Conservation (phyloP, 1,140 invertebrate genomes). For the Drosophila lini region DNA sequence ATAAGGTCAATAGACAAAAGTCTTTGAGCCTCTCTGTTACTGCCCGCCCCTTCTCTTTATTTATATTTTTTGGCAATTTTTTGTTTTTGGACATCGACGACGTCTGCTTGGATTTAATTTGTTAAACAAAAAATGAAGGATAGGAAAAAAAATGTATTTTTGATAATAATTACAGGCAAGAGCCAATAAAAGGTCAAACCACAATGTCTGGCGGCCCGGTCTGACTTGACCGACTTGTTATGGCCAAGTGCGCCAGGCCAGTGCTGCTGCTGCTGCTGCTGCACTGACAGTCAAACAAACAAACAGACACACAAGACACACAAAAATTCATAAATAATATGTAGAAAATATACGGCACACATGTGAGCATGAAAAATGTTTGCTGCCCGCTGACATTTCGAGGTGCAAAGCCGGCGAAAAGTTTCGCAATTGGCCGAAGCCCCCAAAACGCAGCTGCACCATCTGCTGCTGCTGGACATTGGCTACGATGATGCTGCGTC, state of each 20-base stretch:
- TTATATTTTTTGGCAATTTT: constrained; percentile 61
- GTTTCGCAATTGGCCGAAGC: constrained; percentile 61
- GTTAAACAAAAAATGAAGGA: constrained; percentile 60
- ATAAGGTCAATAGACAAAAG: constrained; percentile 67
- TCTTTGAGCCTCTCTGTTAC: constrained; percentile 21
- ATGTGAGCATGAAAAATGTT: constrained; percentile 64
- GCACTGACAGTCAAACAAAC: constrained; percentile 25
- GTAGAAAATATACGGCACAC: constrained; percentile 49
- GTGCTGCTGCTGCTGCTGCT: constrained; percentile 29
- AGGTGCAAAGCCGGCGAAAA: constrained; percentile 67
- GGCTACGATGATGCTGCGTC: constrained; percentile 23
- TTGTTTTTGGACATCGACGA: constrained; percentile 32
- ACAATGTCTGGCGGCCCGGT: constrained; percentile 68
- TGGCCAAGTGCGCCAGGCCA: constrained; percentile 70
- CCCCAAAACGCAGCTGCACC: constrained; percentile 23
- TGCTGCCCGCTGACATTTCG: constrained; percentile 74
- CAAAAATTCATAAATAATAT: constrained; percentile 80
- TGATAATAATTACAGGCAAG: constrained; percentile 73
- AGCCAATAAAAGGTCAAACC: constrained; percentile 78
- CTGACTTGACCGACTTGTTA: constrained; percentile 79
- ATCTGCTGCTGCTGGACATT: not conserved
- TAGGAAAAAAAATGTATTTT: constrained; percentile 68
- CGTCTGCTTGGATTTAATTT: constrained; percentile 74
- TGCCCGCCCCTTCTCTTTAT: constrained; percentile 22
- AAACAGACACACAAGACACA: constrained; percentile 34